Percentiles rank a stretch among this genome's conserved stretches.
These are phyloP conservation scores for Leptopilina syphax DNA, from an alignment of 2,888 invertebrate species.

Conservation along the genomic window DNA sequence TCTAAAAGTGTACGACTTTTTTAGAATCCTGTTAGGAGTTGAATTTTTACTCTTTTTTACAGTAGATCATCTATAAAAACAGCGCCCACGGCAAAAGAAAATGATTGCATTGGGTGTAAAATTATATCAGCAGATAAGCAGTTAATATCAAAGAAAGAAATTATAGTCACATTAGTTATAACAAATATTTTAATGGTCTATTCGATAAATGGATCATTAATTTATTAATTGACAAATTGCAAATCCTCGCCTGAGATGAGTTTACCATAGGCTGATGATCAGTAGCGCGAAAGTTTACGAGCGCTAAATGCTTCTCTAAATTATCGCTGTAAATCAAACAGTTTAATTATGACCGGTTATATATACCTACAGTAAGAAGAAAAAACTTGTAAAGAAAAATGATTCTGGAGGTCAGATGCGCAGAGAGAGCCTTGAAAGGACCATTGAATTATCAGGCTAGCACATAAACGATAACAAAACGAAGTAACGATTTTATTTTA, in stretches of 20 bases:
- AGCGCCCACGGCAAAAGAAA: too few species aligned
- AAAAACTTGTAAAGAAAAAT: slow-evolving; percentile 30
- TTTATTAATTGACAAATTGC: slow-evolving; percentile 65
- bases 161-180: slow-evolving; percentile 25
- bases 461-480: slow-evolving; percentile 29
- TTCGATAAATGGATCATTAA: slow-evolving; percentile 23
- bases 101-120: background rate
- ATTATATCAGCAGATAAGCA: slow-evolving; percentile 10
- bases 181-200: background rate
- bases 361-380: slow-evolving; percentile 7
- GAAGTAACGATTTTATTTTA: slow-evolving; percentile 51
- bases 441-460: slow-evolving; percentile 27
- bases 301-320: slow-evolving; percentile 61
- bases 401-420: slow-evolving; percentile 41
- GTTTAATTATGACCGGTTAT: slow-evolving; percentile 37
- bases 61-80: too few species aligned
- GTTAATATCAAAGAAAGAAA: slow-evolving; percentile 25
- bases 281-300: slow-evolving; percentile 65
- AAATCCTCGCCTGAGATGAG: slow-evolving; percentile 57
- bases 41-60: too few species aligned
- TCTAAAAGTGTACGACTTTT: too few species aligned
- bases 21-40: too few species aligned
- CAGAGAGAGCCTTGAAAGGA: slow-evolving; percentile 29
- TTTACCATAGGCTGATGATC: slow-evolving; percentile 65
- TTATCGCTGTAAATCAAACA: slow-evolving; percentile 65